Conservation (phyloP, 2,797 vertebrate genomes). For the Myotis findleyi region DNA sequence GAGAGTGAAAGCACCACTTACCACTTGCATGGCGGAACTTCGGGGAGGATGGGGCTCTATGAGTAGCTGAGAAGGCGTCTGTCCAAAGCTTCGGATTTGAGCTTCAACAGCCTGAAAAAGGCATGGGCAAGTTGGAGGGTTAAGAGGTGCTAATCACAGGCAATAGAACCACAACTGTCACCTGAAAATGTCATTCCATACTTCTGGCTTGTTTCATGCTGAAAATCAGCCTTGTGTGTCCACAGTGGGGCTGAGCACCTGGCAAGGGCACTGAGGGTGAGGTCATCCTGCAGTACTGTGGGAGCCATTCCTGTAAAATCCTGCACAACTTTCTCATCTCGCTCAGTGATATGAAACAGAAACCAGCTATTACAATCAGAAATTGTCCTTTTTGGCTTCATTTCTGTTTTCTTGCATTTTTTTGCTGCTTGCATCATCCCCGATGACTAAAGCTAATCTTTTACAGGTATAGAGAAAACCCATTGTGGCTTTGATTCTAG, state of each 20-base stretch:
- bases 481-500: constrained; percentile 53
- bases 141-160: constrained; percentile 95
- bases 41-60: constrained; percentile 98
- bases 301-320: constrained; percentile 92
- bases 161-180: constrained; percentile 93
- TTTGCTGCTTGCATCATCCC: constrained; percentile 73
- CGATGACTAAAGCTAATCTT: constrained; percentile 78
- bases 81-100: constrained; percentile 99
- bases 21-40: constrained; percentile 99
- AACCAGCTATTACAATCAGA: constrained; percentile 86
- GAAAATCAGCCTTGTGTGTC: constrained; percentile 86
- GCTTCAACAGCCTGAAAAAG: constrained; percentile 96
- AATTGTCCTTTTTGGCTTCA: constrained; percentile 81
- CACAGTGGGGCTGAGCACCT: constrained; percentile 87
- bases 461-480: constrained; percentile 67
- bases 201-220: constrained; percentile 92
- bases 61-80: constrained; percentile 97
- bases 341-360: constrained; percentile 89
- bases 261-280: constrained; percentile 90
- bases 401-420: constrained; percentile 83
- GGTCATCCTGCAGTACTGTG: constrained; percentile 89
- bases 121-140: constrained; percentile 88
- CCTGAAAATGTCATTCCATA: constrained; percentile 90
- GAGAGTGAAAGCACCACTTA: constrained; percentile 87
- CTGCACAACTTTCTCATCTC: constrained; percentile 85